Percentiles rank a stretch among this genome's conserved stretches.
Conservation (phyloP, 2,888 invertebrate species). For the Hirtodrosophila trivittata region DNA sequence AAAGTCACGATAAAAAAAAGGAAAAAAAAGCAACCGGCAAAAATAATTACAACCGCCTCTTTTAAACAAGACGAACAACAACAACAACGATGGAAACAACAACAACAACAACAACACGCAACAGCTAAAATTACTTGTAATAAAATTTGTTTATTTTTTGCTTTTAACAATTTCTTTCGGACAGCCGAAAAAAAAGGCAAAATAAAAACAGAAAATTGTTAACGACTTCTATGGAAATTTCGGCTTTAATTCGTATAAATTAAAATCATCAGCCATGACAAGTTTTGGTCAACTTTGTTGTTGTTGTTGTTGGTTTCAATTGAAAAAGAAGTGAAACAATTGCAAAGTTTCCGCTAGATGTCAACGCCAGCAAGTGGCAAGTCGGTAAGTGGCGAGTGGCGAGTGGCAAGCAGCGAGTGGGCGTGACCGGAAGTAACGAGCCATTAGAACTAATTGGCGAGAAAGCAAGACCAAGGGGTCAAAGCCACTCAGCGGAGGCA, state of each 20-base stretch:
- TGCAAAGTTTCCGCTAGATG: conserved; percentile 19
- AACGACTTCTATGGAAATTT: conserved; percentile 65
- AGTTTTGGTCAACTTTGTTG: conserved; percentile 36
- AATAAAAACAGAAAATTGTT: conserved; percentile 24
- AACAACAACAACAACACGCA: conserved; percentile 38
- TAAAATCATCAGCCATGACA: conserved; percentile 61
- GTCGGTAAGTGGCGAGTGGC: conserved; percentile 2
- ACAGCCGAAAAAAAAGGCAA: conserved; percentile 7
- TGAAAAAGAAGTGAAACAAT: conserved; percentile 32
- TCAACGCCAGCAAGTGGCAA: conserved; percentile 23
- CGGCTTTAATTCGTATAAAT: conserved; percentile 51
- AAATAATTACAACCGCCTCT: conserved; percentile 58
- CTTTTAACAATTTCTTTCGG: conserved; percentile 35
- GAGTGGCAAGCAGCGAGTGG: conserved; percentile 24
- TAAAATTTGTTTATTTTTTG: conserved; percentile 39
- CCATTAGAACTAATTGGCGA: conserved; percentile 74
- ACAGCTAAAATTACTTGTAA: conserved; percentile 46
- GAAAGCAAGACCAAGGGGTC: conserved; percentile 19
- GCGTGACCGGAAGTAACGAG: conserved; percentile 70
- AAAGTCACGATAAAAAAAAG: conserved; percentile 54
- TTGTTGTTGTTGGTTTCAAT: conserved; percentile 26
- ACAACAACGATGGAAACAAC: conserved; percentile 1
- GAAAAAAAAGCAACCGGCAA: conserved; percentile 41
- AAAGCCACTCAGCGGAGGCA: conserved; percentile 6
- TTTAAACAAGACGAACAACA: conserved; percentile 18